Base-by-base conservation (phyloP, 2,888 invertebrate species). In the Polietes domitor region DNA sequence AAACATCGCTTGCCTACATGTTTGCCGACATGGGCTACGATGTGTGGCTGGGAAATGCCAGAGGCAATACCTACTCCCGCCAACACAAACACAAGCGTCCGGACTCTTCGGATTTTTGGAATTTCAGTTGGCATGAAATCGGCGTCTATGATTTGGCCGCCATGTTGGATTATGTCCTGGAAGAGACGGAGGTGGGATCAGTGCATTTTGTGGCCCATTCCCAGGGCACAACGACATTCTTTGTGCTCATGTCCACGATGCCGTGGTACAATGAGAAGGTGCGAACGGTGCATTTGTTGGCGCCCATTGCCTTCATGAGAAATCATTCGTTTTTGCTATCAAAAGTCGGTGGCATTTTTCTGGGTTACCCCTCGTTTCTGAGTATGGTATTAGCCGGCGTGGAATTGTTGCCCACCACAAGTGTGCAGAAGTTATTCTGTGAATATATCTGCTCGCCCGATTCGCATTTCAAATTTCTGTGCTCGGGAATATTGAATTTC, bases 1-100 rank as follows among this genome's bases (percentile, higher is more conserved):
- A 94, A 47, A 93, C 94, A 0, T 93, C 94, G 2, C 82, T 91
- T 32, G 91, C 91, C 0, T 92, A 90, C 68, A 88, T 91, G 85
- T 89, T 96, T 24, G 95, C 95, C 1, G 95, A 96, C 87, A 93
- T 93, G 85, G 96, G 95, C 1, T 96, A 94, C 86, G 96, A 96
- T 86, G 96, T 96, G 0, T 97, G 97, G 97, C 90, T 97, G 90
- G 96, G 96, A 0, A 97, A 97, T 89, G 94, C 94, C 6, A 94
- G 97, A 3, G 97, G 90, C 15, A 96, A 95, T 87, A 93, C 93
- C 0, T 95, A 95, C 87, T 93, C 93, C 3, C 91, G 92, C 43
- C 90, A 92, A 32, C 94, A 95, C 86, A 89, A 92, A 26, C 92
- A 90, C 21, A 90, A 92, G 9, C 89, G 91, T 76, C 91, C 92